phyloP scores from a whole-genome alignment of 1,140 invertebrate species.

The Drosophila tani region DNA sequence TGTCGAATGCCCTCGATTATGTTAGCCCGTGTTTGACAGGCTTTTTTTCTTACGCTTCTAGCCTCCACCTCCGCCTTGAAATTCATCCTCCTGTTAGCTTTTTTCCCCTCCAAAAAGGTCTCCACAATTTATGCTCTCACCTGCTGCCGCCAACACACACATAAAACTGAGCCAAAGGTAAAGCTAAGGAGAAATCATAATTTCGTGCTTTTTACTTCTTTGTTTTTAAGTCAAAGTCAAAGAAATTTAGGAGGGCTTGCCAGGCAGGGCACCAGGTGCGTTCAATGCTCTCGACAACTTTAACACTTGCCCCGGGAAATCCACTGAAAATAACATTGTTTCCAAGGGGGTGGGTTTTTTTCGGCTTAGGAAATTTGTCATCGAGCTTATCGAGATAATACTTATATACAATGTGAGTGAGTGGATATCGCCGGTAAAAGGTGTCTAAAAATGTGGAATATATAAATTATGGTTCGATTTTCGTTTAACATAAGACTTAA shows the following conservation, averaged over 20 bases:
- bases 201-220: conserved; percentile 43
- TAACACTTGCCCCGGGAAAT: conserved; percentile 56
- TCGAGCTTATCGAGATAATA: background rate
- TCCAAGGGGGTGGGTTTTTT: background rate
- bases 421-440: background rate
- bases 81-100: background rate
- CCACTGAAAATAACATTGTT: conserved; percentile 2
- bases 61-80: background rate
- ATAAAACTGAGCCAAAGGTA: conserved; percentile 41
- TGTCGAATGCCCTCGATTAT: conserved; percentile 77
- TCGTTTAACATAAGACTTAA: no score
- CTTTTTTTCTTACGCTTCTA: conserved; percentile 6
- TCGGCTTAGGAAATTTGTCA: background rate
- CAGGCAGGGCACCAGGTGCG: conserved; percentile 58
- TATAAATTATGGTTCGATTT: no score
- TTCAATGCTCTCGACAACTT: conserved; percentile 71
- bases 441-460: no score
- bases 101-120: background rate
- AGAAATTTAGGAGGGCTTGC: conserved; percentile 27
- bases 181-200: conserved; percentile 28
- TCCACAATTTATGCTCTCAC: conserved; percentile 46
- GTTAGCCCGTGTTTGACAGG: conserved; percentile 60
- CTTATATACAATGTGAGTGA: background rate
- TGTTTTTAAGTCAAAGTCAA: conserved; percentile 58
- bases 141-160: conserved; percentile 38